A percentile compares a stretch with the other conserved stretches of the same genome.
Conservation (phyloP, 2,888 invertebrate genomes). For the Caenorhabditis parvicauda region DNA sequence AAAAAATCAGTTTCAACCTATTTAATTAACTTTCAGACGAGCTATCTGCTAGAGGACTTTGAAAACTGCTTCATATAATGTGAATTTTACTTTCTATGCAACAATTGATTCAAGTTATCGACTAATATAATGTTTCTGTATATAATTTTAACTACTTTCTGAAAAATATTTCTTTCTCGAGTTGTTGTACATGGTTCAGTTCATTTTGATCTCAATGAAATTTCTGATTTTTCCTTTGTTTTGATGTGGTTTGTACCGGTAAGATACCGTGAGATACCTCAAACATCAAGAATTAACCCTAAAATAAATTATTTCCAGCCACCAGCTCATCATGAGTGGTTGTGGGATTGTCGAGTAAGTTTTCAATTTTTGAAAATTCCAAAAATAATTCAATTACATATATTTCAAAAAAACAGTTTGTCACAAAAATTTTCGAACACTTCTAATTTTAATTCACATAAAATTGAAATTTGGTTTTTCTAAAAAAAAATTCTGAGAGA, state of each 20-base stretch:
- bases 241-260: neutral
- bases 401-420: too few relatives aligned
- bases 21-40: too few relatives aligned
- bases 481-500: neutral
- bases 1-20: too few relatives aligned
- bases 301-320: neutral
- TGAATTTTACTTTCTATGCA: too few relatives aligned
- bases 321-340: constrained; percentile 35
- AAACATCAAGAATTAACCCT: neutral
- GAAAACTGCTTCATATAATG: too few relatives aligned
- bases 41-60: too few relatives aligned
- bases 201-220: constrained; percentile 11
- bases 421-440: neutral
- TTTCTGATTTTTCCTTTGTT: constrained; percentile 1
- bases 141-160: too few relatives aligned
- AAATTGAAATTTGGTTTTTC: neutral
- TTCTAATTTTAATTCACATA: neutral
- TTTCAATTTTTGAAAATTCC: neutral
- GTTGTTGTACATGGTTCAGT: too few relatives aligned
- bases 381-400: neutral
- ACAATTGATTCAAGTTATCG: too few relatives aligned
- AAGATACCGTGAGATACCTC: neutral
- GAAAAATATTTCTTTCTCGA: too few relatives aligned
- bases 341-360: constrained; percentile 42
- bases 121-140: too few relatives aligned